These are phyloP conservation scores for Drosophila hawaiiensis DNA, from an alignment of 2,888 invertebrate species.

Conservation along the genomic window DNA sequence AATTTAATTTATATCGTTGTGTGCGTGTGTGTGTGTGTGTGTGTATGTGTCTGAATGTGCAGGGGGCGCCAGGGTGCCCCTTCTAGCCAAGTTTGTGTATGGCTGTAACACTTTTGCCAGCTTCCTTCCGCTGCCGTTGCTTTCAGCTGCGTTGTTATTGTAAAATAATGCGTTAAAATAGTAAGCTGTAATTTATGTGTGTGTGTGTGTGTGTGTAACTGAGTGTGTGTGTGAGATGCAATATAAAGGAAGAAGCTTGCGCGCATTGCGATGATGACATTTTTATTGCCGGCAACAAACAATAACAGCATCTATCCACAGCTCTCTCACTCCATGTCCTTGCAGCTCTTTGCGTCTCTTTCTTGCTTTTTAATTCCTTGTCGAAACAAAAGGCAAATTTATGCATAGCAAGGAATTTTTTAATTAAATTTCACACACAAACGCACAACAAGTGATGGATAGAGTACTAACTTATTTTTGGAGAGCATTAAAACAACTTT, in stretches of 20 bases:
- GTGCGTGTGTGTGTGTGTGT: slow-evolving; percentile 1
- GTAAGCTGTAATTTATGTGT: slow-evolving; percentile 39
- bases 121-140: slow-evolving; percentile 23
- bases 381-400: slow-evolving; percentile 72
- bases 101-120: slow-evolving; percentile 41
- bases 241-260: slow-evolving; percentile 44
- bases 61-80: not conserved
- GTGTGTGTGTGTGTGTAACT: slow-evolving; percentile 22
- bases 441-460: slow-evolving; percentile 39
- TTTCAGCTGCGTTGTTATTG: slow-evolving; percentile 40
- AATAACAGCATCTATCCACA: slow-evolving; percentile 47
- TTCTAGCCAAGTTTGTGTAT: slow-evolving; percentile 16
- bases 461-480: slow-evolving; percentile 24
- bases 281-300: slow-evolving; percentile 71
- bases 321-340: slow-evolving; percentile 4
- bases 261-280: slow-evolving; percentile 64
- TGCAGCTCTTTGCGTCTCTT: not conserved
- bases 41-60: slow-evolving; percentile 1
- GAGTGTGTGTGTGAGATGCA: slow-evolving; percentile 20
- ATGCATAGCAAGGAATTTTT: slow-evolving; percentile 77
- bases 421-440: slow-evolving; percentile 75
- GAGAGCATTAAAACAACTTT: slow-evolving; percentile 34
- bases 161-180: slow-evolving; percentile 67
- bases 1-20: slow-evolving; percentile 68
- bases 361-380: not conserved